Conservation (phyloP, 1,140 invertebrate species). For the Phortica variegata region DNA sequence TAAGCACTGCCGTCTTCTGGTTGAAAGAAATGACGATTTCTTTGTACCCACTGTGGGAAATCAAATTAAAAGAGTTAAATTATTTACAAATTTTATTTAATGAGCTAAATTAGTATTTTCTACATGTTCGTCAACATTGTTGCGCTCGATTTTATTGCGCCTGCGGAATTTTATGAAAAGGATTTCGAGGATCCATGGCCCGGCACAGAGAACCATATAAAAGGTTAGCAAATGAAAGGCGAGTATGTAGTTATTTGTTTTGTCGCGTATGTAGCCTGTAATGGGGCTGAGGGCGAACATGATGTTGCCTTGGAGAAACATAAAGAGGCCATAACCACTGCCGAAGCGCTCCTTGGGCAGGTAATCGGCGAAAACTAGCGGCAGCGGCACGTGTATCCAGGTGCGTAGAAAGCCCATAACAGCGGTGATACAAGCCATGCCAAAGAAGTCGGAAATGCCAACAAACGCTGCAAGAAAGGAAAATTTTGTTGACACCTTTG, state of each 20-base stretch:
- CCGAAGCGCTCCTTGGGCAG: constrained; percentile 65
- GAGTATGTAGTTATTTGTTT: constrained; percentile 42
- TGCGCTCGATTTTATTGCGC: constrained; percentile 30
- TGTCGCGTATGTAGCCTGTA: constrained; percentile 50
- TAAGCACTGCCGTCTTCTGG: too few relatives aligned
- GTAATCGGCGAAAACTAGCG: constrained; percentile 65
- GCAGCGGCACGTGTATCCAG: constrained; percentile 61
- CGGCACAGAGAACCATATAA: constrained; percentile 49
- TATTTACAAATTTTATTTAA: constrained; percentile 7
- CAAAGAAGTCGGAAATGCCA: constrained; percentile 36
- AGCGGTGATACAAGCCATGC: constrained; percentile 59
- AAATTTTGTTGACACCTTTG: too few relatives aligned
- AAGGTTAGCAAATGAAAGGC: constrained; percentile 53
- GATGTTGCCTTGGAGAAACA: constrained; percentile 61
- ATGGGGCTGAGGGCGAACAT: constrained; percentile 48
- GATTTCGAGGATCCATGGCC: constrained; percentile 49
- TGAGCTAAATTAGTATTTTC: constrained; percentile 13
- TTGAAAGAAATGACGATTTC: too few relatives aligned
- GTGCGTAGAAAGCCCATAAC: constrained; percentile 62
- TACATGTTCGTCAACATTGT: constrained; percentile 34
- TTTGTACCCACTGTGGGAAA: too few relatives aligned
- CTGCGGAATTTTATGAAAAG: constrained; percentile 39
- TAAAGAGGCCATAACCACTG: constrained; percentile 66
- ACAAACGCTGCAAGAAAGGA: constrained; percentile 28
- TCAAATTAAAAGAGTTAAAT: too few relatives aligned